These are phyloP conservation scores for Scaptomyza pallida DNA, from an alignment of 1,140 invertebrate genomes.

Conservation along the genomic window DNA sequence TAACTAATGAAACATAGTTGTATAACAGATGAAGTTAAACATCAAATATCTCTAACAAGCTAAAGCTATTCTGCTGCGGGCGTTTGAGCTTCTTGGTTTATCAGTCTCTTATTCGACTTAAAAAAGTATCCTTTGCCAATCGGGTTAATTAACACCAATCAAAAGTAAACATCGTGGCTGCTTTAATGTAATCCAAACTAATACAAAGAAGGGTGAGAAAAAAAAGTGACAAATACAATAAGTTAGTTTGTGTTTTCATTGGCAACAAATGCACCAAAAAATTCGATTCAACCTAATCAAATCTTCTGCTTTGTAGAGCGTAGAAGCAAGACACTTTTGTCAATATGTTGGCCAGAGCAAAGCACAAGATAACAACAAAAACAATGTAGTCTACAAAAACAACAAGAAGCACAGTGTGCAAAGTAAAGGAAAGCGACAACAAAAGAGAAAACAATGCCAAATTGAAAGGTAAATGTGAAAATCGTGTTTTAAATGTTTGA, in stretches of 20 bases:
- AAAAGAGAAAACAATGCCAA: conserved; percentile 59
- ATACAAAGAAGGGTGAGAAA: conserved; percentile 8
- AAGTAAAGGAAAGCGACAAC: background rate
- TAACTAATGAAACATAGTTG: too few species aligned
- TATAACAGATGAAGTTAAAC: too few species aligned
- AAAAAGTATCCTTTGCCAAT: too few species aligned
- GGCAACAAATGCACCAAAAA: conserved; percentile 60
- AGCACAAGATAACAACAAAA: conserved; percentile 8
- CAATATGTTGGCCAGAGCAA: conserved; percentile 55
- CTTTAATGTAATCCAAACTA: too few species aligned
- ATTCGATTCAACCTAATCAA: conserved; percentile 73
- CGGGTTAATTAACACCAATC: background rate
- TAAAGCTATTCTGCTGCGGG: too few species aligned
- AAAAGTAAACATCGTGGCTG: too few species aligned
- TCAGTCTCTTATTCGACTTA: too few species aligned
- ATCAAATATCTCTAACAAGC: too few species aligned
- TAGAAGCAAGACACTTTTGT: conserved; percentile 60
- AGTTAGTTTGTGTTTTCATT: conserved; percentile 60
- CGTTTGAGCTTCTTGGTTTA: too few species aligned
- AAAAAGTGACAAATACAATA: conserved; percentile 4
- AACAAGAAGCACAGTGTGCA: background rate
- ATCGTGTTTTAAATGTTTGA: conserved; percentile 75
- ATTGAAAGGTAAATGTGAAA: conserved; percentile 77
- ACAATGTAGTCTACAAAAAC: background rate
- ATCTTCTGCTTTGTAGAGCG: conserved; percentile 47